A percentile compares a stretch with the other conserved stretches of the same genome.
Evolutionary conservation across 2,797 vertebrate genomes (phyloP).

Genomic region (Chelon labrosus): DNA sequence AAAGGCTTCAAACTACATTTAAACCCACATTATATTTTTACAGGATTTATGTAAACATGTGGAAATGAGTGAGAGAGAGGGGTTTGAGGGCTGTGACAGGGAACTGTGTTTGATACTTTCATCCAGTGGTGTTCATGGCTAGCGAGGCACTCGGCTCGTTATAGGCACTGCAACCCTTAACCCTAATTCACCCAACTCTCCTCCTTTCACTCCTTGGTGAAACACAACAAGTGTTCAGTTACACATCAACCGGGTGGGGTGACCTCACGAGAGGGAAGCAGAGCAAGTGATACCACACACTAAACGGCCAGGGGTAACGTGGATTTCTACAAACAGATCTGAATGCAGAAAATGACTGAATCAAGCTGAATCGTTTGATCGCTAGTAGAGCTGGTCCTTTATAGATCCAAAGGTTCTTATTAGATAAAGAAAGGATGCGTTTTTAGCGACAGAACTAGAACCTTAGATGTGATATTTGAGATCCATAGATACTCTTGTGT

Average conservation of each 20-base stretch:
- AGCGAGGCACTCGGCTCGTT: slow-evolving; percentile 43
- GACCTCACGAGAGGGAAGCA: slow-evolving; percentile 18
- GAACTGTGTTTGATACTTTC: slow-evolving; percentile 30
- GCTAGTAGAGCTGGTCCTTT: too few species aligned
- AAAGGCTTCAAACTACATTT: neutral
- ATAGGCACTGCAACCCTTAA: slow-evolving; percentile 18
- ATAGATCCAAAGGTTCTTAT: too few species aligned
- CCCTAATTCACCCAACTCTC: slow-evolving; percentile 4
- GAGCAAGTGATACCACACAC: slow-evolving; percentile 28
- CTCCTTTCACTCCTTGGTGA: slow-evolving; percentile 52
- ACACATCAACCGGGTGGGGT: slow-evolving; percentile 46
- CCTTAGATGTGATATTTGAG: too few species aligned
- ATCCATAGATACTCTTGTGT: too few species aligned
- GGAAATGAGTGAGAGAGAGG: neutral
- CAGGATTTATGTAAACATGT: neutral
- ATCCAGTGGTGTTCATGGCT: slow-evolving; percentile 35
- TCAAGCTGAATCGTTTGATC: too few species aligned
- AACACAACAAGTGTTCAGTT: slow-evolving; percentile 67
- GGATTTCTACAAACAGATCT: neutral
- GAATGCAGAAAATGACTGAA: too few species aligned
- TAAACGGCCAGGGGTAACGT: neutral
- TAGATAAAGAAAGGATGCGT: too few species aligned
- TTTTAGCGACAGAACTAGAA: too few species aligned
- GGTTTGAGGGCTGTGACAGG: neutral
- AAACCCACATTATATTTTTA: neutral